Base-by-base conservation (phyloP, 2,797 vertebrate genomes). In the Crenuchus spilurus region DNA sequence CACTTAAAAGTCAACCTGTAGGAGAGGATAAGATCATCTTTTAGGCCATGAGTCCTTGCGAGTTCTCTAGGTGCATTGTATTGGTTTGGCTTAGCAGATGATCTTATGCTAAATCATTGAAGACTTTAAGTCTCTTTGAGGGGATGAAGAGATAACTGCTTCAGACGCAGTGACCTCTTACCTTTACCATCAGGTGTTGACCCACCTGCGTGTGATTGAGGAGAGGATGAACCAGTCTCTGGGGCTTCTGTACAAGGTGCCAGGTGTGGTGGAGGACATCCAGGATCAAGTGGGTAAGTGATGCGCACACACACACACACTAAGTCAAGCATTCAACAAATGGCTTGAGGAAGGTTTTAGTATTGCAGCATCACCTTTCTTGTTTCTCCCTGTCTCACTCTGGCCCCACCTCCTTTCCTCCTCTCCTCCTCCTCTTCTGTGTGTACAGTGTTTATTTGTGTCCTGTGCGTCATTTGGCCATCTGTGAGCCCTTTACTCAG, bases 191-290 rank as follows among this genome's bases (percentile, higher is more conserved):
- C 42, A 99, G 97, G 97, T 99, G 48, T 92, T 99, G 92, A 99
- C 97, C 44, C 97, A 99, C 84, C 94, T 99, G 81, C 96, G 95
- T 35, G 97, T 99, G 80, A 99, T 98, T 62, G 97, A 99, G 41
- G 97, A 98, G 80, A 93, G 97, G 52, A 98, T 99, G 96, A 99
- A 99, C 89, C 96, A 98, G 90, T 98, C 96, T 77, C 94, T 99
- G 64, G 96, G 94, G 18, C 94, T 99, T 66, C 96, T 99, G 67
- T 99, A 98, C 91, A 99, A 98, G 14, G 97, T 98, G 0, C 97
- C 97, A 2, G 94, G 94, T 0, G 95, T 99, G 74, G 95, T 95
- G 0, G 96, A 98, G 35, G 95, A 99, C 70, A 98, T 99, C 87
- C 96, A 98, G 87, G 97, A 99, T 84, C 95, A 99, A 97, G 97